Evolutionary conservation across 2,888 invertebrate genomes (phyloP).

Genomic region (Stomorhina lunata): DNA sequence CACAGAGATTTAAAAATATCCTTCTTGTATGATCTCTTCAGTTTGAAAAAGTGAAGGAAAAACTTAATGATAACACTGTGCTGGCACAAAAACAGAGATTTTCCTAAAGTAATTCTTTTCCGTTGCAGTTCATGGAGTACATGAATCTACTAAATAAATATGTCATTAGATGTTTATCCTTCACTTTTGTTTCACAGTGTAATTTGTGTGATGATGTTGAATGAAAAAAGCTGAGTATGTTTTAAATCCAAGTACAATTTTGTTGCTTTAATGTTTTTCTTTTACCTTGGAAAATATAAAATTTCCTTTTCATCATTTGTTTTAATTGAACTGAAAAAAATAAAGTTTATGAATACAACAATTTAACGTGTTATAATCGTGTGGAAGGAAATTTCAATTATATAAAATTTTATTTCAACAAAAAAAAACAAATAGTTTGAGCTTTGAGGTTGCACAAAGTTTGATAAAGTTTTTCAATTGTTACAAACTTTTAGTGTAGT

Average conservation of each 20-base stretch:
- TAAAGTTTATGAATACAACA: neutral
- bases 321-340: conserved; percentile 6
- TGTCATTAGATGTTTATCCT: too few species aligned
- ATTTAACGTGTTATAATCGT: neutral
- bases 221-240: neutral
- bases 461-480: too few species aligned
- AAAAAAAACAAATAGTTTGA: neutral
- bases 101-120: too few species aligned
- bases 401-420: neutral
- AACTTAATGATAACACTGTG: neutral
- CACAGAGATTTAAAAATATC: conserved; percentile 28
- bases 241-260: neutral
- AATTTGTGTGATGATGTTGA: neutral
- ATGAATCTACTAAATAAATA: too few species aligned
- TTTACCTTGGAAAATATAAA: conserved; percentile 34
- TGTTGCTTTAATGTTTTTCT: neutral
- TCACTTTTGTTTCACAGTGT: too few species aligned
- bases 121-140: too few species aligned
- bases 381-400: conserved; percentile 10
- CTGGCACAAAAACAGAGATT: too few species aligned
- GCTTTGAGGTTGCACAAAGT: too few species aligned
- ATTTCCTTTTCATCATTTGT: neutral
- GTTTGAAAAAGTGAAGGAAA: neutral
- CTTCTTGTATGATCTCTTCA: conserved; percentile 45
- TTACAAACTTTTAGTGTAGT: too few species aligned